A percentile compares a stretch with the other conserved stretches of the same genome.
These are phyloP conservation scores for zebrafish (Danio rerio) DNA, from an alignment of 2,113 vertebrate species.

Conservation along the genomic window GRCz12tu NC_133177.1:10207501-10208000, in stretches of 20 bases:
- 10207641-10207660: slow-evolving; percentile 71
- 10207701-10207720: slow-evolving; percentile 68
- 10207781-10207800: slow-evolving; percentile 56
- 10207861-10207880: slow-evolving; percentile 28
- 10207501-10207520: slow-evolving; percentile 69
- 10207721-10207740: slow-evolving; percentile 61
- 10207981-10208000: not conserved
- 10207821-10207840: slow-evolving; percentile 30
- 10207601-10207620: slow-evolving; percentile 61
- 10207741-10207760: slow-evolving; percentile 42
- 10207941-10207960: slow-evolving; percentile 9
- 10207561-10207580: slow-evolving; percentile 77
- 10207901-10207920: slow-evolving; percentile 21
- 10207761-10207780: not conserved
- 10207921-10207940: not conserved
- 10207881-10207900: not conserved
- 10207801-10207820: slow-evolving; percentile 51
- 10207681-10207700: slow-evolving; percentile 61
- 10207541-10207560: slow-evolving; percentile 74
- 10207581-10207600: slow-evolving; percentile 55
- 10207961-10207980: not conserved
- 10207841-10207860: slow-evolving; percentile 59
- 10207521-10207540: slow-evolving; percentile 71
- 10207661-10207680: slow-evolving; percentile 72
- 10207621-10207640: slow-evolving; percentile 62